A percentile compares a stretch with the other conserved stretches of the same genome.
Evolutionary conservation across 2,113 vertebrate species (phyloP).

Genomic region (Psittacula cyanocephala): DNA sequence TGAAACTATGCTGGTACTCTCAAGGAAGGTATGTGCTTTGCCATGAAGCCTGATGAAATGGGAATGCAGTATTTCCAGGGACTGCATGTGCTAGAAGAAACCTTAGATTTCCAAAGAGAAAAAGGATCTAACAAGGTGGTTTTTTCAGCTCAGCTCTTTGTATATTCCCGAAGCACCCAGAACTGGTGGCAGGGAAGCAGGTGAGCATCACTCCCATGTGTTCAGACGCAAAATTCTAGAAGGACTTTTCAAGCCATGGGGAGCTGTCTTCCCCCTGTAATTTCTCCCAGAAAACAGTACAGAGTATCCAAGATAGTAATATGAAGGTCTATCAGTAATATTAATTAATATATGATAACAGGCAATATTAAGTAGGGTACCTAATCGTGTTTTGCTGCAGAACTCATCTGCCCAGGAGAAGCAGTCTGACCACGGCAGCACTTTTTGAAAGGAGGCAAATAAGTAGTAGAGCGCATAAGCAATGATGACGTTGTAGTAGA

Average conservation of each 20-base stretch:
- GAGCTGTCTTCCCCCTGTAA: neutral
- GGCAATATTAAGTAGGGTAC: conserved; percentile 60
- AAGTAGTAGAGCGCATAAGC: conserved; percentile 92
- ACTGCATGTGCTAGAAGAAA: neutral
- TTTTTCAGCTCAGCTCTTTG: neutral
- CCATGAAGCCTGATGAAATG: neutral
- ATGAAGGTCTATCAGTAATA: neutral
- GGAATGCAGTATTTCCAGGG: neutral
- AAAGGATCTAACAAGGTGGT: neutral
- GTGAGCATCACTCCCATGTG: neutral
- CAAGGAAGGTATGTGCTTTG: neutral
- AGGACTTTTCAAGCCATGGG: fast-evolving
- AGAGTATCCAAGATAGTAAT: neutral
- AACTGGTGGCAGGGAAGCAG: neutral
- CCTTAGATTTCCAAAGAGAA: neutral
- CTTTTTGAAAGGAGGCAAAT: conserved; percentile 90
- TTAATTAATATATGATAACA: neutral
- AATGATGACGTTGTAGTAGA: conserved; percentile 95
- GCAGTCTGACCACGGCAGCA: conserved; percentile 87
- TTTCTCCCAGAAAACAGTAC: neutral
- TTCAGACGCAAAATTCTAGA: neutral
- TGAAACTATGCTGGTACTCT: neutral
- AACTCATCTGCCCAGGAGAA: conserved; percentile 73
- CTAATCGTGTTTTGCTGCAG: conserved; percentile 78
- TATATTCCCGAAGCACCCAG: neutral